Base-by-base conservation (phyloP, 2,113 vertebrate genomes). In the Thymallus thymallus region DNA sequence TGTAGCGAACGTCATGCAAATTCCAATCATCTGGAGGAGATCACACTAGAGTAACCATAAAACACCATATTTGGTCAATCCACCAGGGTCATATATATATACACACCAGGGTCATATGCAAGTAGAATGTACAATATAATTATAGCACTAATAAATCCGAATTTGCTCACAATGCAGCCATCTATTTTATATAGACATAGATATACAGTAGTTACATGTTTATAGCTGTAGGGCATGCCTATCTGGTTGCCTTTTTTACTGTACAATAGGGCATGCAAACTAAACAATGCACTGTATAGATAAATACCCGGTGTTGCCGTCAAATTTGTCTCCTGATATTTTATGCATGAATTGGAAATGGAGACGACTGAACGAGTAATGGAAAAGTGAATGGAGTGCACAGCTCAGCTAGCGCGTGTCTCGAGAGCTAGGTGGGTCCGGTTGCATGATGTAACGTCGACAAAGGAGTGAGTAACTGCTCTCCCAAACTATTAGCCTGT, bases 371-470 rank as follows among this genome's bases (percentile, higher is more conserved):
- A 7, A 65, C 6, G 78, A 32, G 69, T 76, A 80, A 76, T 69
- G 73, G 78, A 80, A 80, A 75, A 75, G 69, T 76, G 29, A 68
- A 62, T 67, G 66, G 46, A 66, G 45, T 65, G 58, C 67, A 16
- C 3, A 18, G 35, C 35, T 41, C 35, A 61, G 26, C 63, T 48
- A 24, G 14, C 48, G 70, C 69, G 46, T 64, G 72, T 67, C 72
- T 58, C 12, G 9, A 22, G 77, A 83, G 85, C 81, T 77, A 82
- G 82, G 77, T 84, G 83, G 84, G 86, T 89, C 79, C 86, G 83
- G 75, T 90, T 90, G 89, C 87, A 87, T 90, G 88, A 92, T 90
- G 88, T 91, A 91, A 89, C 87, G 80, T 73, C 89, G 89, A 92
- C 88, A 92, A 91, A 90, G 85, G 87, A 84, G 84, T 87, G 85